These are phyloP conservation scores for Dimorphilus gyrociliatus DNA, from an alignment of 2,888 invertebrate species.

Conservation along the genomic window DNA sequence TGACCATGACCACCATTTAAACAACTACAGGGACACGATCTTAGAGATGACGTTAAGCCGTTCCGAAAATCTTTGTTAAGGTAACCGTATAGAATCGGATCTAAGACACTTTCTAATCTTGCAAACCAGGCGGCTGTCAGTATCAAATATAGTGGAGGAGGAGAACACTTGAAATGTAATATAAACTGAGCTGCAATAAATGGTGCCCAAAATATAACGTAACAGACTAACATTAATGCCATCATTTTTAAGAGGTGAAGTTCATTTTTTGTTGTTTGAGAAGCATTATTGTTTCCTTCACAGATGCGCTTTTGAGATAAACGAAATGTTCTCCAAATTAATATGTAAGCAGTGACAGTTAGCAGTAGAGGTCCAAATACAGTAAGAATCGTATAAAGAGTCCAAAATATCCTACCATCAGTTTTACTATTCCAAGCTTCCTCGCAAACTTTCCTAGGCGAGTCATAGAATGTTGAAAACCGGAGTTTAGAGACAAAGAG, in stretches of 20 bases:
- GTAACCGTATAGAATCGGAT: constrained; percentile 6
- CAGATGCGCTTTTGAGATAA: constrained; percentile 3
- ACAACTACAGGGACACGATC: neutral
- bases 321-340: constrained; percentile 5
- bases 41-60: constrained; percentile 1
- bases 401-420: neutral
- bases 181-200: constrained; percentile 1
- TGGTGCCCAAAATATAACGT: constrained; percentile 5
- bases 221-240: constrained; percentile 4
- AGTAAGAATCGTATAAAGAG: constrained; percentile 1
- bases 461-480: neutral
- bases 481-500: constrained; percentile 2
- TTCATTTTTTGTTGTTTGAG: constrained; percentile 4
- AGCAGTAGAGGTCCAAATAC: constrained; percentile 3
- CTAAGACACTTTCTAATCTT: constrained; percentile 3
- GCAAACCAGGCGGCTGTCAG: constrained; percentile 4
- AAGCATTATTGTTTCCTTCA: constrained; percentile 2
- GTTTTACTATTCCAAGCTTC: neutral
- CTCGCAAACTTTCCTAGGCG: neutral
- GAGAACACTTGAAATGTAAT: neutral
- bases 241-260: constrained; percentile 4
- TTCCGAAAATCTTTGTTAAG: constrained; percentile 4
- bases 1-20: too few species aligned
- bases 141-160: neutral
- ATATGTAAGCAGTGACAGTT: constrained; percentile 4